Evolutionary conservation across 1,140 invertebrate species (phyloP), one percentile per base, ranked within the genome.

Genomic region (Battus philenor): DNA sequence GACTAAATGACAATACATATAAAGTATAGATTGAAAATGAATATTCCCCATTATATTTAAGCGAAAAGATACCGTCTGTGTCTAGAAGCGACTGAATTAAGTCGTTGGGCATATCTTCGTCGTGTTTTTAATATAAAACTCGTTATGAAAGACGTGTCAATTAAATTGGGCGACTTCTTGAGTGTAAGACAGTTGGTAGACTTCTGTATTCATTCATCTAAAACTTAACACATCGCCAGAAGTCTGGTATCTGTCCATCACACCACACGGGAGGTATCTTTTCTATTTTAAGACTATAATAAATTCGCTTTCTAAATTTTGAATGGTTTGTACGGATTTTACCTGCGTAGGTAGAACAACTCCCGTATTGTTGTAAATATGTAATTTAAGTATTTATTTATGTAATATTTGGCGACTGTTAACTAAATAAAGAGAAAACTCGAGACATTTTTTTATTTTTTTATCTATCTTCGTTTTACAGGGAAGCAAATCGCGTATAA

Each of bases 1-100:
- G 75, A 80, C 78, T 84, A 82, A 84, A 81, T 79, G 80, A 84
- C 73, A 75, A 79, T 71, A 64, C 76, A 84, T 82, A 82, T 80
- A 72, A 76, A 72, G 46, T 72, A 72, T 59, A 67, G 66, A 62
- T 47, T 66, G 41, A 51, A 75, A 76, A 64, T 27, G 11, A 41
- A n/a, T 72, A 74, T 80, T 76, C 70, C 74, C 68, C 65, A 60
- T 74, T 60, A 58, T 50, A 47, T 59, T 53, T 72, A 77, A 74
- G 69, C 50, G 20, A 11, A 16, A 45, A 61, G 63, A 50, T 58
- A 58, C 59, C 50, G 54, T 65, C 59, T 57, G 32, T 63, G 2
- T 18, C 48, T 54, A 54, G 36, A 59, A 54, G 11, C 41, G 30
- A 27, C 31, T 44, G 53, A 56, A 67, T 62, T 65, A 41, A 49